Percentiles rank a stretch among this genome's conserved stretches.
Evolutionary conservation across 1,140 invertebrate species (phyloP).

Genomic region (Drosophila truncata): DNA sequence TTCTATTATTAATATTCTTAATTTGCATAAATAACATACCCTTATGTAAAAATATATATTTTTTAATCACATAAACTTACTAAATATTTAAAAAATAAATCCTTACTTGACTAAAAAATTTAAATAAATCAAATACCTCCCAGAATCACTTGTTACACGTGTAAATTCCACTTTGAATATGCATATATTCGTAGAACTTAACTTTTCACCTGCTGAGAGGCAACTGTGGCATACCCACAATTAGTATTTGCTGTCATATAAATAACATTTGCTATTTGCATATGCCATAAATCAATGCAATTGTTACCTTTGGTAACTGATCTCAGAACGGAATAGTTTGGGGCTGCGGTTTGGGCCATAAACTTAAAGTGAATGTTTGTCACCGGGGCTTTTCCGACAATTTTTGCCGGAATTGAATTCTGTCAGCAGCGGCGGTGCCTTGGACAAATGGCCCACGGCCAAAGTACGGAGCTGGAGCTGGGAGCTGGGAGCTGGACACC

Average conservation of each 20-base stretch:
- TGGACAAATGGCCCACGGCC: constrained; percentile 57
- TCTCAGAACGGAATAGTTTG: constrained; percentile 11
- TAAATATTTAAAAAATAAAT: neutral
- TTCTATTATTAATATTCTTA: neutral
- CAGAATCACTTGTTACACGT: constrained; percentile 14
- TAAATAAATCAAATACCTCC: neutral
- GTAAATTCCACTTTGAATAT: constrained; percentile 33
- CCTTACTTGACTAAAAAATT: neutral
- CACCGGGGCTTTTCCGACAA: constrained; percentile 45
- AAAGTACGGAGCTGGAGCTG: constrained; percentile 21
- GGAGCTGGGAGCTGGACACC: constrained; percentile 20
- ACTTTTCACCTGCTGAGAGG: constrained; percentile 9
- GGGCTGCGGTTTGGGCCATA: constrained; percentile 13
- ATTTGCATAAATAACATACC: neutral
- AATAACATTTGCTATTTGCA: constrained; percentile 44
- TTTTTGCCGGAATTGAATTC: constrained; percentile 40
- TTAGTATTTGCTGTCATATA: constrained; percentile 62
- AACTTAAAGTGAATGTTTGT: constrained; percentile 31
- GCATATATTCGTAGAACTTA: constrained; percentile 16
- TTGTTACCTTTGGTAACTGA: constrained; percentile 4
- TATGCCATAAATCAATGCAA: constrained; percentile 53
- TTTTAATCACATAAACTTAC: neutral
- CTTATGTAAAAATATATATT: neutral
- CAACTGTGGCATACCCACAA: constrained; percentile 34
- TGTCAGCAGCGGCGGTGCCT: constrained; percentile 4